A percentile compares a stretch with the other conserved stretches of the same genome.
Evolutionary conservation across 2,888 invertebrate species (phyloP).

Genomic region (Acleris literana): DNA sequence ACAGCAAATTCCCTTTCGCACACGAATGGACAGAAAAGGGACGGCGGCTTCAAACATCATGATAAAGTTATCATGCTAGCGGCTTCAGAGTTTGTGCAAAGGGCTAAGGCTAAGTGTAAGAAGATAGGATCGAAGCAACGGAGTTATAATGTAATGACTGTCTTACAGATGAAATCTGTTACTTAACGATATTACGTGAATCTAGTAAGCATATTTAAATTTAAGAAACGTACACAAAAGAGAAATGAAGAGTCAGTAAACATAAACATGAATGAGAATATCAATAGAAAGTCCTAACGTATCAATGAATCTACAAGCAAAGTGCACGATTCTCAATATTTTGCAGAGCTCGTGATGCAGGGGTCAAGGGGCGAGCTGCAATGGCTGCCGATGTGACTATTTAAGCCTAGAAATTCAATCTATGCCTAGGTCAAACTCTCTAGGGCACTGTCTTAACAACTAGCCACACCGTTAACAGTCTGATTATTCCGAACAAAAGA

Average conservation of each 20-base stretch:
- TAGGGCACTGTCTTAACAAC: constrained; percentile 52
- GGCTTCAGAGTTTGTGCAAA: constrained; percentile 3
- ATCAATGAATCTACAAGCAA: constrained; percentile 45
- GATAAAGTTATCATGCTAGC: constrained; percentile 15
- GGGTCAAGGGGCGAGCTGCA: constrained; percentile 66
- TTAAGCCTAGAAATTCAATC: constrained; percentile 64
- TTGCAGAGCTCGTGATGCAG: constrained; percentile 65
- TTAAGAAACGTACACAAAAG: not conserved
- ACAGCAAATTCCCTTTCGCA: constrained; percentile 1
- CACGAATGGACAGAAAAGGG: not conserved
- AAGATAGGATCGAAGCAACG: constrained; percentile 22
- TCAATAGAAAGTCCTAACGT: constrained; percentile 37
- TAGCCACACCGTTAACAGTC: constrained; percentile 42
- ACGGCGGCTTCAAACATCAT: not conserved
- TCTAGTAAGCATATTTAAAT: constrained; percentile 10
- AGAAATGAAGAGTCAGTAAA: constrained; percentile 13
- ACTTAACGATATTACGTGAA: constrained; percentile 19
- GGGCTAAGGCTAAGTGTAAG: constrained; percentile 22
- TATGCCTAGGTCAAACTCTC: constrained; percentile 72
- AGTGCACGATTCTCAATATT: constrained; percentile 64
- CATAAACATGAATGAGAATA: constrained; percentile 29
- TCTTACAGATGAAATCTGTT: constrained; percentile 22
- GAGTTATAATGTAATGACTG: constrained; percentile 19
- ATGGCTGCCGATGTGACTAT: constrained; percentile 60
- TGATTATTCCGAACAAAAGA: constrained; percentile 46